Conservation (phyloP, 2,113 vertebrate genomes). For the Ophthalmotilapia sp. region DNA sequence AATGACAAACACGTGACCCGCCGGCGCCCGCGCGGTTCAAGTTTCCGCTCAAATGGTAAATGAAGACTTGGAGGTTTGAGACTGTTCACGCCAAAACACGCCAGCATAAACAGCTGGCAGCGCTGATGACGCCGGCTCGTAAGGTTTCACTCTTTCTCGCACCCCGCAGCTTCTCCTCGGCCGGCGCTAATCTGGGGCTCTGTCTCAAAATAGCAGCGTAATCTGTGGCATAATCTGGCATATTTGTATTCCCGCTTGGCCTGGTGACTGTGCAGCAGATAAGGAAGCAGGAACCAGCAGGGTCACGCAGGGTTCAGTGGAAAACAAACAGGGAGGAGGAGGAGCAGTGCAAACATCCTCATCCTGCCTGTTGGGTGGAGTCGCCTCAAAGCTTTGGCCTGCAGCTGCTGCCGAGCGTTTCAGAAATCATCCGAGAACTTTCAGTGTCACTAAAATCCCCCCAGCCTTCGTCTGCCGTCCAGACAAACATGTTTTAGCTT, state of each 20-base stretch:
- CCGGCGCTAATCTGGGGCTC: background rate
- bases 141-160: background rate
- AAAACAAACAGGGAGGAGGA: background rate
- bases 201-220: background rate
- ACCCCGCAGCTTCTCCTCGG: background rate
- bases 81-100: background rate
- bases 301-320: background rate
- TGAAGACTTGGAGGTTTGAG: background rate
- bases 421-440: background rate
- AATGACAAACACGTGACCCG: background rate
- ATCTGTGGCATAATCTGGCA: conserved; percentile 23
- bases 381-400: background rate
- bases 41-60: background rate
- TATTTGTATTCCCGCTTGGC: conserved; percentile 11
- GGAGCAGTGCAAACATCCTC: background rate
- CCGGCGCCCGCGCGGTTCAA: background rate
- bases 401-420: background rate
- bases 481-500: background rate
- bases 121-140: background rate
- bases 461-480: background rate
- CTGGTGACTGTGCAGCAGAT: background rate
- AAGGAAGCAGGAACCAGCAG: background rate
- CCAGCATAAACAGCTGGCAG: background rate
- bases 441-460: background rate
- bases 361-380: background rate